Evolutionary conservation across 2,888 invertebrate species (phyloP).

Genomic region (Agonopterix heracliana): DNA sequence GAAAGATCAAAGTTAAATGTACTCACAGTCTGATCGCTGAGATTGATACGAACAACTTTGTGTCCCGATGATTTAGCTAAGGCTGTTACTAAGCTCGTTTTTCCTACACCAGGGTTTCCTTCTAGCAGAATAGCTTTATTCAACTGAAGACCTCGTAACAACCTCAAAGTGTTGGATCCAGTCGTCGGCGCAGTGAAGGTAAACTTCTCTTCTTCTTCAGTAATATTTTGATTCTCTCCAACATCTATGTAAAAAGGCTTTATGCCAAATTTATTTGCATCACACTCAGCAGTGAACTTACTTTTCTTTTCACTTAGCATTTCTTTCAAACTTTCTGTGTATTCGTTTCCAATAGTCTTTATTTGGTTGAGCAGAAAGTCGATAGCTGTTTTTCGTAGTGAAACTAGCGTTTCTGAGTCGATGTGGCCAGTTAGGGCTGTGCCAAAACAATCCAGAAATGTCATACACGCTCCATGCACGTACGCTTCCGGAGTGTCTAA

Average conservation of each 20-base stretch:
- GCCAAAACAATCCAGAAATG: conserved; percentile 94
- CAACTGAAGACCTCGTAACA: conserved; percentile 92
- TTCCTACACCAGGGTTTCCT: conserved; percentile 98
- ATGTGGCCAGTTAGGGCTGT: conserved; percentile 86
- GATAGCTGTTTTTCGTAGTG: conserved; percentile 71
- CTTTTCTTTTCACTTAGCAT: conserved; percentile 48
- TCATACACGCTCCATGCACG: conserved; percentile 92
- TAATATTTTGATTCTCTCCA: conserved; percentile 46
- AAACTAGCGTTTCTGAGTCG: conserved; percentile 65
- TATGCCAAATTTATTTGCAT: conserved; percentile 79
- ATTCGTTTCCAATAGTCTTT: conserved; percentile 48
- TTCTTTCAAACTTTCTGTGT: conserved; percentile 38
- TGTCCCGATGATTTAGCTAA: conserved; percentile 90
- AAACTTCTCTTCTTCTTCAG: conserved; percentile 65
- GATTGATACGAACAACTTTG: conserved; percentile 92
- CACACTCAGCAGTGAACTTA: conserved; percentile 46
- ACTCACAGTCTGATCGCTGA: conserved; percentile 97
- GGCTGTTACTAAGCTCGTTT: conserved; percentile 95
- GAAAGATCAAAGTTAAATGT: conserved; percentile 1
- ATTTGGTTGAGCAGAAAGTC: conserved; percentile 76
- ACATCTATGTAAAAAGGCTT: conserved; percentile 84
- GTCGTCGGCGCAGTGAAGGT: conserved; percentile 87
- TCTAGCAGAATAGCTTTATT: conserved; percentile 96
- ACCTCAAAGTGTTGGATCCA: conserved; percentile 85
- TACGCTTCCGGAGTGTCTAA: conserved; percentile 80